A percentile compares a stretch with the other conserved stretches of the same genome.
phyloP scores from a whole-genome alignment of 2,797 vertebrate genomes.

The Hyperoplus immaculatus region DNA sequence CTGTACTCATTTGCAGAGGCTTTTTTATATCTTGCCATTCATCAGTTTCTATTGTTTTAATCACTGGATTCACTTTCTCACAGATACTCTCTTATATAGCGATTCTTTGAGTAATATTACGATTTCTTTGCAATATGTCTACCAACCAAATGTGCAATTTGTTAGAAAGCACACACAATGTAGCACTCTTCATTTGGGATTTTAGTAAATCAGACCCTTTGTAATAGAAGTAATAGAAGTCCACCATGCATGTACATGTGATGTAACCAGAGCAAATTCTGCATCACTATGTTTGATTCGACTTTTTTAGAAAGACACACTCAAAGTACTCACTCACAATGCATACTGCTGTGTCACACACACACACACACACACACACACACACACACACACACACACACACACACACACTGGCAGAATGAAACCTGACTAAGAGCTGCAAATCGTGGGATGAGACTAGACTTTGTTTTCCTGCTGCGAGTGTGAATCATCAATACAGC shows the following conservation, averaged over 20 bases:
- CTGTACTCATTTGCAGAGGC: too few relatives aligned
- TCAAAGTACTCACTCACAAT: conserved; percentile 7
- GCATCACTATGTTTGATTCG: conserved; percentile 33
- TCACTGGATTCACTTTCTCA: too few relatives aligned
- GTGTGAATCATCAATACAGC: conserved; percentile 56
- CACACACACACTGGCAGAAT: conserved; percentile 26
- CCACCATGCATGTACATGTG: neutral
- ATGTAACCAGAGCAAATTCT: conserved; percentile 26
- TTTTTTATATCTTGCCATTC: too few relatives aligned
- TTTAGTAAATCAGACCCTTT: too few relatives aligned
- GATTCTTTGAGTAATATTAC: too few relatives aligned
- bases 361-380: neutral
- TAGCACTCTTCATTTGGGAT: too few relatives aligned
- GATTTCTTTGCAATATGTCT: too few relatives aligned
- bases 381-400: neutral
- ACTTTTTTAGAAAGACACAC: conserved; percentile 17
- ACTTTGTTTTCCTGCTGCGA: conserved; percentile 21
- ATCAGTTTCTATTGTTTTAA: too few relatives aligned
- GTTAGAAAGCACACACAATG: too few relatives aligned
- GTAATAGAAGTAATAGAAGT: conserved; percentile 11
- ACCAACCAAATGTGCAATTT: too few relatives aligned
- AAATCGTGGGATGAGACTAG: conserved; percentile 44
- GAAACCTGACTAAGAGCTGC: conserved; percentile 24
- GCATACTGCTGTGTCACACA: neutral
- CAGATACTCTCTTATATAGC: too few relatives aligned